Base-by-base conservation (phyloP, 2,797 vertebrate genomes). In the Pempheris klunzingeri region DNA sequence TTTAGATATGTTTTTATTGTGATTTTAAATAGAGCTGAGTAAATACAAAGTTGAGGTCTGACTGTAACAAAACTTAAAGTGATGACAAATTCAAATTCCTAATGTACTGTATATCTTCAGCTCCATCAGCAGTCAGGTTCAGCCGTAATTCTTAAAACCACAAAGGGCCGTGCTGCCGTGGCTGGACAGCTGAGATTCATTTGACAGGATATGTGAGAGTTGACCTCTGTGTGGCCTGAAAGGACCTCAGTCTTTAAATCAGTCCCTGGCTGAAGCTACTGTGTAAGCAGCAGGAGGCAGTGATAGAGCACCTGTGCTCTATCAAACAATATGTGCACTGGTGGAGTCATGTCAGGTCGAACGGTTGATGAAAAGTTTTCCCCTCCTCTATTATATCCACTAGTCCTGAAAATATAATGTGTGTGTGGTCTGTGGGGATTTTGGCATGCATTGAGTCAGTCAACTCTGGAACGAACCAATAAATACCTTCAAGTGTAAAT, bases 401-500 rank as follows among this genome's bases (percentile, higher is more conserved):
- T 3, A 4, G 15, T 47, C n/a, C 36, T 67, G 43, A 63, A 67
- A 28, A 67, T 36, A 60, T 55, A 78, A 44, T n/a, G 14, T n/a
- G 1, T 54, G 46, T 78, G 62, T 49, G 50, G 71, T 53, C 32
- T 46, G 66, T 46, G 58, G 7, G 55, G 53, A 32, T 58, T 62
- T 34, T 78, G 55, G 63, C 57, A 26, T 3, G 1, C 13, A 14
- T 79, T 1, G 1, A 41, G 52, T 41, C 73, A 36, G 39, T 13
- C 74, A 68, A 20, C 46, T 0, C 58, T 80, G 49, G 14, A 54
- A 71, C 57, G 71, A 71, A 78, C 52, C 43, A 26, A 50, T 64
- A 58, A 65, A 71, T 57, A 72, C 55, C 54, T 67, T 50, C 10
- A 17, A 67, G 39, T 49, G 54, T 63, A 84, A 83, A 80, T 52